Percentiles rank a stretch among this genome's conserved stretches.
phyloP scores from a whole-genome alignment of 2,797 vertebrate species.

The Lophius americanus region DNA sequence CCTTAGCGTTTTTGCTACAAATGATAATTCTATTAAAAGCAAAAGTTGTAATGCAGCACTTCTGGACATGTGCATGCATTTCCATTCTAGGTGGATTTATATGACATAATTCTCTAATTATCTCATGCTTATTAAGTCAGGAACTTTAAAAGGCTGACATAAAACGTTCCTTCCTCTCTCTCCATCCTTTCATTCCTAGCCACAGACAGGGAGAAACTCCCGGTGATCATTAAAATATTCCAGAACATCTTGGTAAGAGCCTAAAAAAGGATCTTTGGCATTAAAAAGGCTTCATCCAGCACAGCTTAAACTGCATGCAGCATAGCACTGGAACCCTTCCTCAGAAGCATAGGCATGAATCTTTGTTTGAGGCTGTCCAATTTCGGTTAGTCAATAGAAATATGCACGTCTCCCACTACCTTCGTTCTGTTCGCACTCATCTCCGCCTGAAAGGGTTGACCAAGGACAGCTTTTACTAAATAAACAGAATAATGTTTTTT shows the following conservation, averaged over 20 bases:
- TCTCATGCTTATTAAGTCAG: conserved; percentile 71
- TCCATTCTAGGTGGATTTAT: conserved; percentile 64
- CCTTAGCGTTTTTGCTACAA: no score
- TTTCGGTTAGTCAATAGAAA: conserved; percentile 74
- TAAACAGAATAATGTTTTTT: conserved; percentile 69
- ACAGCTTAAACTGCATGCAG: conserved; percentile 50
- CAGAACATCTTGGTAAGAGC: conserved; percentile 70
- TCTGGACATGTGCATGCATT: conserved; percentile 47
- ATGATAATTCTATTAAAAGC: conserved; percentile 33
- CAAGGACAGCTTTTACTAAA: conserved; percentile 72
- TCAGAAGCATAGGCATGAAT: conserved; percentile 66
- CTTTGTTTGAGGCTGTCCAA: conserved; percentile 72
- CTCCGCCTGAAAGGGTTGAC: conserved; percentile 65
- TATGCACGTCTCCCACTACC: conserved; percentile 48
- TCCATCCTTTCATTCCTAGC: conserved; percentile 64
- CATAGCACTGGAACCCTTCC: conserved; percentile 62
- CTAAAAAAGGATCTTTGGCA: conserved; percentile 71
- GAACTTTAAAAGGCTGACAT: conserved; percentile 70
- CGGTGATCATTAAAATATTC: conserved; percentile 77
- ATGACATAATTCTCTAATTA: conserved; percentile 73
- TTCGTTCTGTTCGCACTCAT: conserved; percentile 67
- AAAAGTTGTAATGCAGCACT: conserved; percentile 43
- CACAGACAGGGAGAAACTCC: conserved; percentile 69
- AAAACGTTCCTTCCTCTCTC: conserved; percentile 63
- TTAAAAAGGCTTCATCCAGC: conserved; percentile 69